phyloP scores from a whole-genome alignment of 1,140 invertebrate species.

The Coenobita brevimanus region DNA sequence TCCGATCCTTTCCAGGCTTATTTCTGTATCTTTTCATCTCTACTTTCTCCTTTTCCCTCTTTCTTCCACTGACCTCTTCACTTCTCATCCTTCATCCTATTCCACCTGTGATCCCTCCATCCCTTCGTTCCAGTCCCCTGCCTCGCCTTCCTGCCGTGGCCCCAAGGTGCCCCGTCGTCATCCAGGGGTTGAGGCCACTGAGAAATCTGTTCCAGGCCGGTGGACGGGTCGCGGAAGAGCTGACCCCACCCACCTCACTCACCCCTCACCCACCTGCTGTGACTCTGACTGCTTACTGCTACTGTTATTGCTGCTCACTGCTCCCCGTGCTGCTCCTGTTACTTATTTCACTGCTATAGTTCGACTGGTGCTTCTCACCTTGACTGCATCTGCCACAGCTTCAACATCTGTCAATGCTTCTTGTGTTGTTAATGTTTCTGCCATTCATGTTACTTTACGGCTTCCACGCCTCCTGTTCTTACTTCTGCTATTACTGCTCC shows the following conservation, averaged over 20 bases:
- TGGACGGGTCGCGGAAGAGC: constrained; percentile 53
- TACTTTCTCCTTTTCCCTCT: neutral
- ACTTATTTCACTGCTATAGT: no score
- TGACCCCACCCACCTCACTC: constrained; percentile 42
- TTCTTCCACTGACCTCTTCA: neutral
- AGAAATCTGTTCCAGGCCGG: constrained; percentile 58
- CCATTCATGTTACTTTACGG: no score
- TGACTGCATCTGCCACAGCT: no score
- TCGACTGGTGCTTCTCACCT: no score
- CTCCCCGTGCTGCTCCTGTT: neutral
- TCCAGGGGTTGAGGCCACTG: constrained; percentile 47
- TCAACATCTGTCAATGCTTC: no score
- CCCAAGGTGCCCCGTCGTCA: constrained; percentile 19
- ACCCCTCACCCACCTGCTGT: neutral
- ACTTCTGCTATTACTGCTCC: no score
- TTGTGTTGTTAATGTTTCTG: no score
- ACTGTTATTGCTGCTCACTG: no score
- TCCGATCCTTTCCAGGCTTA: no score
- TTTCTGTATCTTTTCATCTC: neutral
- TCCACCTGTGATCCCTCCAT: neutral
- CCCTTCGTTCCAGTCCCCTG: neutral
- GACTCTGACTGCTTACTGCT: no score
- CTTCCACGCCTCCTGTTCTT: no score
- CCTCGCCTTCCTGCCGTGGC: neutral
- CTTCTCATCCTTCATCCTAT: neutral